Conservation (phyloP, 2,113 vertebrate species). For the Tyrannus savana region DNA sequence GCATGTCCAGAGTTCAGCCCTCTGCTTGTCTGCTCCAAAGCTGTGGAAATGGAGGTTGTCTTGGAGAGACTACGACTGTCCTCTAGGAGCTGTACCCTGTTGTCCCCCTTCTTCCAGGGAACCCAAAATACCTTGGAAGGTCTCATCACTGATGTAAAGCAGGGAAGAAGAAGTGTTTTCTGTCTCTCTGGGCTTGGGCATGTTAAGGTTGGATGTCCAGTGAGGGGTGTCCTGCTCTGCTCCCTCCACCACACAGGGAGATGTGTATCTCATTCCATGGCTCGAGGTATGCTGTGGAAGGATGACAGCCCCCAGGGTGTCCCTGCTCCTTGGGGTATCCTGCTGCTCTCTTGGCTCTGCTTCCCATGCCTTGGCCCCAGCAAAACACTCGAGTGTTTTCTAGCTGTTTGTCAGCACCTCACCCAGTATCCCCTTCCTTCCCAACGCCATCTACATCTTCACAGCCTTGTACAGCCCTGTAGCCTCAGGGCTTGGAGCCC, state of each 20-base stretch:
- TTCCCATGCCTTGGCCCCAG: background rate
- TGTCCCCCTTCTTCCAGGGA: background rate
- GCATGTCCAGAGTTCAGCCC: background rate
- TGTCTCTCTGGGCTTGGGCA: background rate
- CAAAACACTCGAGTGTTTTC: background rate
- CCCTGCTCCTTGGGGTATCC: accelerated
- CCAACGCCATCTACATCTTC: background rate
- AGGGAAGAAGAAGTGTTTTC: background rate
- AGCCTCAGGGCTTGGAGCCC: background rate
- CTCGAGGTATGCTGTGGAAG: background rate
- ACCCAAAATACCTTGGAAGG: background rate
- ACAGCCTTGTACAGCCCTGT: background rate
- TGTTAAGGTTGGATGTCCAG: background rate
- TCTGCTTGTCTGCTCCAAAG: background rate
- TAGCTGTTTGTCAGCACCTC: background rate
- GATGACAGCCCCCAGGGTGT: background rate
- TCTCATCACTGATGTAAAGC: background rate
- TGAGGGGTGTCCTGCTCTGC: background rate
- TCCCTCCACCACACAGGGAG: background rate
- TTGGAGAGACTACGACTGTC: background rate
- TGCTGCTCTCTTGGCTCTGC: background rate
- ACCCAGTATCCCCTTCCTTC: background rate
- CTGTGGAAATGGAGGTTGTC: background rate
- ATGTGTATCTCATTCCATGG: background rate
- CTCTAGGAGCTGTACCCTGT: background rate